Evolutionary conservation across 1,140 invertebrate genomes (phyloP).

Genomic region (Calycopis cecrops): DNA sequence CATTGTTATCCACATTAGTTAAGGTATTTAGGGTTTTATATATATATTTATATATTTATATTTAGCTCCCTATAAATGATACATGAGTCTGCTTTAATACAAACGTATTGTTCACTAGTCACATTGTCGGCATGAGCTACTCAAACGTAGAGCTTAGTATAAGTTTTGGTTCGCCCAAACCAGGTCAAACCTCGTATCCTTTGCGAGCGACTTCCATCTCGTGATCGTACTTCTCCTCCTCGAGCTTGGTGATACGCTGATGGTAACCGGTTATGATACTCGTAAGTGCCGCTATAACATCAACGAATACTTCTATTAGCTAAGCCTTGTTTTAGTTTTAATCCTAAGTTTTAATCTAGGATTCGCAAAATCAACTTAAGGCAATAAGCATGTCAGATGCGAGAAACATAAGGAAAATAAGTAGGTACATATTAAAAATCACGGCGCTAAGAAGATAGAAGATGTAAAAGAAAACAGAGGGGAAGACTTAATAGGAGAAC

Average conservation of each 20-base stretch:
- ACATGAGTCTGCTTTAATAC: conserved; percentile 62
- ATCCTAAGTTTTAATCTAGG: conserved; percentile 24
- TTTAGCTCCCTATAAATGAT: conserved; percentile 53
- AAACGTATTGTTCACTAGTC: conserved; percentile 65
- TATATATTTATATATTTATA: conserved; percentile 30
- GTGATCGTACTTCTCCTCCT: conserved; percentile 97
- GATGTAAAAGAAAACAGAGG: conserved; percentile 5
- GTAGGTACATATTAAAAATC: not conserved
- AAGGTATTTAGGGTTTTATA: conserved; percentile 49
- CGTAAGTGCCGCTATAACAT: conserved; percentile 86
- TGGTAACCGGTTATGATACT: conserved; percentile 91
- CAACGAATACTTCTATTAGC: conserved; percentile 58
- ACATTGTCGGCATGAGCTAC: conserved; percentile 68
- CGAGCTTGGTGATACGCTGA: conserved; percentile 88
- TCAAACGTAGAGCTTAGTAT: conserved; percentile 62
- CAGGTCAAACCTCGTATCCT: conserved; percentile 88
- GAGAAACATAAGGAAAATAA: conserved; percentile 15
- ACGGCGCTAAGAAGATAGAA: conserved; percentile 6
- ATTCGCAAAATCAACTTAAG: conserved; percentile 29
- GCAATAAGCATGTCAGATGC: conserved; percentile 17
- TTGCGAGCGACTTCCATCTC: conserved; percentile 95
- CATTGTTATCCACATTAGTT: conserved; percentile 67
- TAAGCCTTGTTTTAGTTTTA: conserved; percentile 27
- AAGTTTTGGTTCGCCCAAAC: conserved; percentile 55
- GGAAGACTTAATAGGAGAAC: conserved; percentile 3